Evolutionary conservation across 1,140 invertebrate genomes (phyloP).

Genomic region (Euglossa dilemma): DNA sequence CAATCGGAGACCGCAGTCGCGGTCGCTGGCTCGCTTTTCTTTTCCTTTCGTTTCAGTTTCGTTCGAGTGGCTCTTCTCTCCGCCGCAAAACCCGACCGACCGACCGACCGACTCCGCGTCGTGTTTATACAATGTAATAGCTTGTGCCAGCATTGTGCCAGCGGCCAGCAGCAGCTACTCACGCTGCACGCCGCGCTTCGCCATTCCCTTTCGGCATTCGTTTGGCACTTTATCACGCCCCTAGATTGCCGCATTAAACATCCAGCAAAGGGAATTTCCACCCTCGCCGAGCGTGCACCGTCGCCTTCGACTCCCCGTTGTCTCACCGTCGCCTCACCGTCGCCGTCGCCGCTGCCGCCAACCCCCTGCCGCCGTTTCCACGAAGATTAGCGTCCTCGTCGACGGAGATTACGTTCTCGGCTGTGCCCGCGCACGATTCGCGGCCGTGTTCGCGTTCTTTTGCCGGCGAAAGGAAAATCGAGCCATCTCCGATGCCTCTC

Average conservation of each 20-base stretch:
- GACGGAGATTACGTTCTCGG: not conserved
- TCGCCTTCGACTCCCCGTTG: conserved; percentile 1
- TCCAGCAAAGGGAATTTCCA: conserved; percentile 81
- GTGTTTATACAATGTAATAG: conserved; percentile 80
- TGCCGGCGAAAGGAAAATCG: not conserved
- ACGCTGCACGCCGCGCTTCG: conserved; percentile 66
- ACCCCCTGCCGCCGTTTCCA: not conserved
- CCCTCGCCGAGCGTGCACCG: conserved; percentile 59
- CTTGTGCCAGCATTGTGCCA: conserved; percentile 72
- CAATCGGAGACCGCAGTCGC: conserved; percentile 52
- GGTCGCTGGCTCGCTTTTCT: conserved; percentile 28
- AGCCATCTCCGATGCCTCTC: not conserved
- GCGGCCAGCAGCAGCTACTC: conserved; percentile 5
- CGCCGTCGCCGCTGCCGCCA: too few relatives aligned
- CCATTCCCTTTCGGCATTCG: conserved; percentile 80
- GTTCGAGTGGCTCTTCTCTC: conserved; percentile 54
- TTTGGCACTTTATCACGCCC: conserved; percentile 82
- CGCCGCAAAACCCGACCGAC: conserved; percentile 14
- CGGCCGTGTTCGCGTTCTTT: not conserved
- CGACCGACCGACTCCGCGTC: conserved; percentile 25
- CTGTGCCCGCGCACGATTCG: too few relatives aligned
- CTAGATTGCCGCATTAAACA: conserved; percentile 82
- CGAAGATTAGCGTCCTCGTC: not conserved
- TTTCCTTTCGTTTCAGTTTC: conserved; percentile 63
- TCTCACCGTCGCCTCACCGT: not conserved